These are phyloP conservation scores for Gastrophysa polygoni DNA, from an alignment of 2,888 invertebrate species.

Conservation along the genomic window DNA sequence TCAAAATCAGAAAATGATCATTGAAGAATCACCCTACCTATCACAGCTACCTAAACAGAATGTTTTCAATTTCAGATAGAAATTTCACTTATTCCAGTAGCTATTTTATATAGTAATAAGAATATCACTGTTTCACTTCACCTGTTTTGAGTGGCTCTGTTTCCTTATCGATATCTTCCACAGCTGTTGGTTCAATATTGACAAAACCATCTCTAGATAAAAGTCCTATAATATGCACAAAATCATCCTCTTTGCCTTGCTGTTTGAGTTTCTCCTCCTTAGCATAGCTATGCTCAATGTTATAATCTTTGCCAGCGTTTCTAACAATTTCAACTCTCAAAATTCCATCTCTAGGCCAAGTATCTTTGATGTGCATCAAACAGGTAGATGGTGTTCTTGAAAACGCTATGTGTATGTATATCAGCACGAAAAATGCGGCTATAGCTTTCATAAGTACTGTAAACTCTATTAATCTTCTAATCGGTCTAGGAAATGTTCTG, in stretches of 20 bases:
- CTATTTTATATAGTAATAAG: too few species aligned
- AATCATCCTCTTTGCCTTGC: slow-evolving; percentile 68
- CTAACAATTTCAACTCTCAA: slow-evolving; percentile 86
- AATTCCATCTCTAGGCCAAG: slow-evolving; percentile 96
- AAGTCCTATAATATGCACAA: slow-evolving; percentile 67
- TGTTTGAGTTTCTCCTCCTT: slow-evolving; percentile 77
- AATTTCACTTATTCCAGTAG: too few species aligned
- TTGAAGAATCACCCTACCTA: too few species aligned
- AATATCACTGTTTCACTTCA: too few species aligned
- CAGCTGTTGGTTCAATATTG: slow-evolving; percentile 71
- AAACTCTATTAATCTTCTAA: slow-evolving; percentile 84
- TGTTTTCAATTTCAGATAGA: too few species aligned
- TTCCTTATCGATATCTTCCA: slow-evolving; percentile 60
- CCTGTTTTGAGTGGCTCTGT: slow-evolving; percentile 49
- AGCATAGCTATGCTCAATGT: slow-evolving; percentile 81
- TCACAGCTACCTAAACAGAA: too few species aligned
- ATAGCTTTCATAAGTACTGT: slow-evolving; percentile 81
- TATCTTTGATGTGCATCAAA: slow-evolving; percentile 82
- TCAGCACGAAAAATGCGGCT: slow-evolving; percentile 85
- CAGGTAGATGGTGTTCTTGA: slow-evolving; percentile 93
- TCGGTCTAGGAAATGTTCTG: slow-evolving; percentile 82
- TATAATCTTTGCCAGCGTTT: slow-evolving; percentile 74
- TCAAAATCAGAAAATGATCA: too few species aligned
- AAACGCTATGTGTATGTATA: slow-evolving; percentile 95
- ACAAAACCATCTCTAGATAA: slow-evolving; percentile 71